Base-by-base conservation (phyloP, 2,113 vertebrate genomes). In the Pachypanchax playfairii region DNA sequence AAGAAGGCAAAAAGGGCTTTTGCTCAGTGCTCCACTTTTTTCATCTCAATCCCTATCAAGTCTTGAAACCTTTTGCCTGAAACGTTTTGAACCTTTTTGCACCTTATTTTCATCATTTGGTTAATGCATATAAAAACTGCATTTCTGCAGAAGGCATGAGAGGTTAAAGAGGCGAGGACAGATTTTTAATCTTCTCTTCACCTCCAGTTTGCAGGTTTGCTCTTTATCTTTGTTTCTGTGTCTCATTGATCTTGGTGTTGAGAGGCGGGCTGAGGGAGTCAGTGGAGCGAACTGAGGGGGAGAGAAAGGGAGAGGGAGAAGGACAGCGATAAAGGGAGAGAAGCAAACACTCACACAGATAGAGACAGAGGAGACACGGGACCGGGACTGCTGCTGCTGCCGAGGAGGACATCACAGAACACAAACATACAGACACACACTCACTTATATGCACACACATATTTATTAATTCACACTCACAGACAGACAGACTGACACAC, bases 241-340 rank as follows among this genome's bases (percentile, higher is more conserved):
- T 70, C 66, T 77, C 80, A 83, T 86, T 81, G 80, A 87, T 87
- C 76, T 79, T 43, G 43, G 65, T 64, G 66, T 78, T 41, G 62
- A 83, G 79, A 86, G 86, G 80, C 76, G 75, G 86, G 79, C 73
- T 75, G 62, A 85, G 80, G 54, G 85, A 87, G 68, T 73, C 85
- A 86, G 80, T 81, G 84, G 73, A 87, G 86, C 84, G 72, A 61
- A 78, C 48, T 28, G 41, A 79, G 71, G 60, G 52, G 81, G 75
- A 26, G 42, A 14, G 52, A 58, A 39, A 36, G 50, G 65, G 70
- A 67, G 68, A 66, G 72, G 46, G 75, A 73, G 73, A 64, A 61
- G 49, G 66, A 70, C 59, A 86, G 79, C 70, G 22, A 80, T 58
- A 66, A 77, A 84, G 73, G 17, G 43, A 72, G 73, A 74, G 80